These are phyloP conservation scores for Biston stratarius DNA, from an alignment of 2,888 invertebrate species.

Conservation along the genomic window DNA sequence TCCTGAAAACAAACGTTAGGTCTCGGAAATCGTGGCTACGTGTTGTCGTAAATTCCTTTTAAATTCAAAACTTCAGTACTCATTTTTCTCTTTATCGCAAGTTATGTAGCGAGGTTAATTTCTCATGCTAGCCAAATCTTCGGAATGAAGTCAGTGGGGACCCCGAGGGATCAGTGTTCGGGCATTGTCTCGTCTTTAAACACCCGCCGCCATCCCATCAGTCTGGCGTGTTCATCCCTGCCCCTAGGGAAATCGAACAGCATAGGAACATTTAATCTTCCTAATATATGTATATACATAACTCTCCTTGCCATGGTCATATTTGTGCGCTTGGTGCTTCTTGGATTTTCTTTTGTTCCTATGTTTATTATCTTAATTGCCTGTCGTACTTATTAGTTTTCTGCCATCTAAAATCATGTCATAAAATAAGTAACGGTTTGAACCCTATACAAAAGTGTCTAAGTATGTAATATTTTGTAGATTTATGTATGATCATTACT, in stretches of 20 bases:
- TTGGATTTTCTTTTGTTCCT: background rate
- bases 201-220: constrained; percentile 54
- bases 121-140: constrained; percentile 44
- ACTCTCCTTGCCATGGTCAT: constrained; percentile 16
- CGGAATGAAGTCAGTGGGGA: constrained; percentile 42
- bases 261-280: constrained; percentile 58
- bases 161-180: constrained; percentile 51
- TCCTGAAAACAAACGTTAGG: constrained; percentile 1
- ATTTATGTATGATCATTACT: too few species aligned
- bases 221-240: constrained; percentile 54
- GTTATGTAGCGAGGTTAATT: constrained; percentile 37
- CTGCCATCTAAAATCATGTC: background rate
- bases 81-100: constrained; percentile 18
- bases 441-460: background rate
- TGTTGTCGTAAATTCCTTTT: constrained; percentile 16
- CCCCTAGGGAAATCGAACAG: constrained; percentile 62
- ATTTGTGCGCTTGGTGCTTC: background rate
- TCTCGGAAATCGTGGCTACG: background rate
- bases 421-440: background rate
- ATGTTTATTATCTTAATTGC: background rate
- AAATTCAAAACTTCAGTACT: constrained; percentile 23
- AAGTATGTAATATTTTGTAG: too few species aligned
- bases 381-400: background rate
- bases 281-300: constrained; percentile 53
- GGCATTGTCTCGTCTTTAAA: constrained; percentile 59